Evolutionary conservation across 2,797 vertebrate genomes (phyloP), one percentile per base, ranked within the genome.

Genomic region (Chelon auratus): DNA sequence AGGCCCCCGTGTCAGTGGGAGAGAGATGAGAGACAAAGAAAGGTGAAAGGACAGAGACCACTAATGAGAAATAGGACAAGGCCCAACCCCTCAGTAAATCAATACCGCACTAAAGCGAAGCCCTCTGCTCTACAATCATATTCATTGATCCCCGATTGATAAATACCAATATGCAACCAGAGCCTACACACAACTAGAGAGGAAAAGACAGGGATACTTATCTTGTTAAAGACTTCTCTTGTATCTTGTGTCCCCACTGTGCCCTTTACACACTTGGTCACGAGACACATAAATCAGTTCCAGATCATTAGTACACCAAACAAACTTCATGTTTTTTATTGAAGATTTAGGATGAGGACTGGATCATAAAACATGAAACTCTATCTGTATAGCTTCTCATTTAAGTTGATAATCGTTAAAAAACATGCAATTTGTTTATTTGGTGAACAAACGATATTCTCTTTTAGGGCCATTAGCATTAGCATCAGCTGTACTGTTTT

Each of bases 21-120:
- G 59, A 68, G 75, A 78, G 84, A 81, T 65, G 72, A 61, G 73
- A 88, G 83, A 87, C 86, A 81, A 79, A 82, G 81, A 57, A 52
- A 83, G 81, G 83, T 80, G 84, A 88, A 85, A 85, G 86, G 84
- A 88, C 84, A 76, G 63, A 83, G 83, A 83, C 63, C 73, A 48
- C 68, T 93, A 91, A 94, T 90, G 88, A 90, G 78, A 84, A 87
- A 50, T 90, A 88, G 85, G 88, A 64, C 54, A 43, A 72, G 55
- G 75, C 74, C 86, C 53, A 63, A 72, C 73, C 75, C 60, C 53
- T 75, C 73, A 78, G 77, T 62, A 73, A 62, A 87, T 93, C 92
- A 79, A 93, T 91, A 82, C 20, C 81, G 87, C 86, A 89, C 83
- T 82, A 75, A 87, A 67, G 68, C 68, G 67, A 56, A 77, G 71